Conservation (phyloP, 2,888 invertebrate species). For the Ectropis crepuscularia region DNA sequence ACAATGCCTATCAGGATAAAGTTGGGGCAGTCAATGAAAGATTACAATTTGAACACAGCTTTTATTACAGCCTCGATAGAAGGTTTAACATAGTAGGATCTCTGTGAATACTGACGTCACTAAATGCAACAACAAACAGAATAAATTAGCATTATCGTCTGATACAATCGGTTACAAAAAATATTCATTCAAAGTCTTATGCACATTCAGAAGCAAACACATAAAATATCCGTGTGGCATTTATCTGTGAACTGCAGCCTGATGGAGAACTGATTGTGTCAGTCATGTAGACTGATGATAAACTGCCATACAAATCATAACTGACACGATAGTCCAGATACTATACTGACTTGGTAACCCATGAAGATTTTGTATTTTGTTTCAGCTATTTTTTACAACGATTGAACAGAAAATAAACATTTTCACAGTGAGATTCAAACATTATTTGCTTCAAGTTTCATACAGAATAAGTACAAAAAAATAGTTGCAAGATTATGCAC, state of each 20-base stretch:
- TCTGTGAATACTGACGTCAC: slow-evolving; percentile 64
- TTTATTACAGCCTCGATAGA: slow-evolving; percentile 75
- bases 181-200: slow-evolving; percentile 1
- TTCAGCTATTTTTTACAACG: background rate
- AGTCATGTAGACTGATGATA: too few relatives aligned
- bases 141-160: slow-evolving; percentile 16
- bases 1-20: too few relatives aligned
- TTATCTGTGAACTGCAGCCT: too few relatives aligned
- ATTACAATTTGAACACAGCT: slow-evolving; percentile 53
- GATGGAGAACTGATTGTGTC: too few relatives aligned
- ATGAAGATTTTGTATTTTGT: background rate
- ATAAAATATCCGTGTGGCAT: too few relatives aligned
- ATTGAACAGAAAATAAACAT: slow-evolving; percentile 15
- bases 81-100: slow-evolving; percentile 59
- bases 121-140: slow-evolving; percentile 30
- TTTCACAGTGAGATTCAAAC: slow-evolving; percentile 26
- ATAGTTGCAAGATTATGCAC: slow-evolving; percentile 2
- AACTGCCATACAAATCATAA: background rate
- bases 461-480: slow-evolving; percentile 16
- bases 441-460: slow-evolving; percentile 1
- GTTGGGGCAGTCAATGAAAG: slow-evolving; percentile 32
- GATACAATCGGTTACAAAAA: slow-evolving; percentile 1
- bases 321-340: too few relatives aligned
- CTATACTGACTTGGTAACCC: background rate
- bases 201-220: background rate